phyloP scores from a whole-genome alignment of 2,888 invertebrate species.

The Phytoseiulus persimilis region DNA sequence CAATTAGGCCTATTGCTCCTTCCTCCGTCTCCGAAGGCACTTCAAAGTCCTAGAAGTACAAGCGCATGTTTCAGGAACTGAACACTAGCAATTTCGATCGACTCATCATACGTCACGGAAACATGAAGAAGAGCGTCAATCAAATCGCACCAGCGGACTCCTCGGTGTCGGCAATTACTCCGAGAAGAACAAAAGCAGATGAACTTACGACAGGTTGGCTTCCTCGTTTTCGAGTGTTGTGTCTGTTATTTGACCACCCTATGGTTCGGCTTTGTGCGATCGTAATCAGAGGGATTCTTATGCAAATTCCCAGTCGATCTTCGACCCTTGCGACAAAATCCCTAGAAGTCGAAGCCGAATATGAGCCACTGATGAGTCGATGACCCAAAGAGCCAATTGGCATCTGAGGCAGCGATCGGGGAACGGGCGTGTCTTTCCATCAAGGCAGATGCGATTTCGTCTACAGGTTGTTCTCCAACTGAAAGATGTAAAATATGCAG shows the following conservation, averaged over 20 bases:
- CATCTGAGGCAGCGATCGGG: neutral
- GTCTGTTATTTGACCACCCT: constrained; percentile 5
- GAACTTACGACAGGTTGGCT: neutral
- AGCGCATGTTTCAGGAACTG: neutral
- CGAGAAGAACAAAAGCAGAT: neutral
- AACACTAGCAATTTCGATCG: neutral
- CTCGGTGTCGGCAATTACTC: neutral
- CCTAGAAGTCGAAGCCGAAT: neutral
- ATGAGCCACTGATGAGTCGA: neutral
- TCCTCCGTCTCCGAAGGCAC: neutral
- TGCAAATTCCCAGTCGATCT: neutral
- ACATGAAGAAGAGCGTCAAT: neutral
- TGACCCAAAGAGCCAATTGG: neutral
- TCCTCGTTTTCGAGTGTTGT: neutral
- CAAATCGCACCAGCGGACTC: neutral
- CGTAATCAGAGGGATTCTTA: neutral
- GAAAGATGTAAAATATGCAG: constrained; percentile 5
- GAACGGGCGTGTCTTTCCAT: neutral
- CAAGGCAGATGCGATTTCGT: neutral
- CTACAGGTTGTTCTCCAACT: neutral
- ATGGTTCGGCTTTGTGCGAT: neutral
- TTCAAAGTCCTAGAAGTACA: neutral
- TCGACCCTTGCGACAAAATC: constrained; percentile 5
- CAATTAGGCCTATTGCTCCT: neutral
- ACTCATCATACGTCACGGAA: neutral